phyloP scores from a whole-genome alignment of 1,140 invertebrate species.

The Leptestheria dahalacensis region DNA sequence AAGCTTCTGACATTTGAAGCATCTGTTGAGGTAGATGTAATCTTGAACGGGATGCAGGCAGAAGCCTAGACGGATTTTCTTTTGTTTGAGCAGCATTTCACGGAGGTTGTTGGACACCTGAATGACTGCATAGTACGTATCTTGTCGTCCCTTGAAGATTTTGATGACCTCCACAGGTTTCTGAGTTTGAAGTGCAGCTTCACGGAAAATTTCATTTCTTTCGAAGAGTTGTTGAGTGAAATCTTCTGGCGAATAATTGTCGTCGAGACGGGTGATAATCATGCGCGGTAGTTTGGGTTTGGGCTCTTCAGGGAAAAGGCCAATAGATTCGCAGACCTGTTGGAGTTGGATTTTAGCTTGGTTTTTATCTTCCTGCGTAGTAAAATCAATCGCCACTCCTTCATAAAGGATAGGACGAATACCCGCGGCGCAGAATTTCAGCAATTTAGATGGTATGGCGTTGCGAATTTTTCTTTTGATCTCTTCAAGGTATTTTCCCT shows the following conservation, averaged over 20 bases:
- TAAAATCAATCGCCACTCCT: not conserved
- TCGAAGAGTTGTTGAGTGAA: not conserved
- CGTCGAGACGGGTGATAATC: not conserved
- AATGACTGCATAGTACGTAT: not conserved
- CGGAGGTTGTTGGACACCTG: not conserved
- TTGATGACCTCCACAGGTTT: not conserved
- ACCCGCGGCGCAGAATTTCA: not conserved
- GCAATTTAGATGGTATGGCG: not conserved
- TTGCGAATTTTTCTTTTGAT: not conserved
- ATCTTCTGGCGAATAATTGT: not conserved
- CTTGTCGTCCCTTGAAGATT: not conserved
- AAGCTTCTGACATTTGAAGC: not conserved
- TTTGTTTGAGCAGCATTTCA: not conserved
- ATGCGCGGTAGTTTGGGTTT: not conserved
- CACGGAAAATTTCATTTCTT: not conserved
- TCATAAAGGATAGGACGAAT: not conserved
- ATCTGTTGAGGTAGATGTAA: not conserved
- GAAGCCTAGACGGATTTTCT: not conserved
- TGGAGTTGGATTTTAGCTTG: not conserved
- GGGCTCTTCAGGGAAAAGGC: not conserved
- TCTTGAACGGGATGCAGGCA: not conserved
- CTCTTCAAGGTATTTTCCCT: not conserved
- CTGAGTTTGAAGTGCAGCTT: not conserved
- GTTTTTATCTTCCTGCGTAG: not conserved
- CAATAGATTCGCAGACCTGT: not conserved